Percentiles rank a stretch among this genome's conserved stretches.
Conservation (phyloP, 1,140 invertebrate genomes). For the Yoshiicerus persimilis region DNA sequence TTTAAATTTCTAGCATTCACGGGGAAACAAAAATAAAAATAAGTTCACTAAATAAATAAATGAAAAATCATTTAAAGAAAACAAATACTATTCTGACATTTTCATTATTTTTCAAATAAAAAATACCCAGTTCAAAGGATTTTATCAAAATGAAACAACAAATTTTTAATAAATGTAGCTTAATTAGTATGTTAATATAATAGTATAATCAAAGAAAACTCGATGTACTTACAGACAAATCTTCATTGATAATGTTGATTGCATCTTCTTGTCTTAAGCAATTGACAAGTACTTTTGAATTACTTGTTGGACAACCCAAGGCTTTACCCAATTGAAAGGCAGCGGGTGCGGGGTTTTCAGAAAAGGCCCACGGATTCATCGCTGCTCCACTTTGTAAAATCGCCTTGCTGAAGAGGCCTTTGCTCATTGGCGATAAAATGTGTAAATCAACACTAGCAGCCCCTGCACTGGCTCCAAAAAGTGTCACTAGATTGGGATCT, state of each 20-base stretch:
- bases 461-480: not conserved
- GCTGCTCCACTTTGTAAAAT: not conserved
- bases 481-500: not conserved
- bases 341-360: not conserved
- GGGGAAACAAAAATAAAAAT: too few species aligned
- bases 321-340: not conserved
- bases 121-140: too few species aligned
- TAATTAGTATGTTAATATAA: too few species aligned
- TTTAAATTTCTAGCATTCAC: too few species aligned
- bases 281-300: not conserved
- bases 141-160: too few species aligned
- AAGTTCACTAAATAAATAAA: too few species aligned
- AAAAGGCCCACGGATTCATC: not conserved
- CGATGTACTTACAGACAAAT: not conserved
- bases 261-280: not conserved
- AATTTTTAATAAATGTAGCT: too few species aligned
- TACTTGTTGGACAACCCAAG: too few species aligned
- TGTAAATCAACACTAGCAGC: not conserved
- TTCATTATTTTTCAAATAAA: too few species aligned
- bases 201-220: too few species aligned
- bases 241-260: not conserved
- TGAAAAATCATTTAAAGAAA: too few species aligned
- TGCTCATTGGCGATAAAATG: not conserved
- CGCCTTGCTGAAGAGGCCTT: not conserved
- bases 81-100: too few species aligned